A percentile compares a stretch with the other conserved stretches of the same genome.
These are phyloP conservation scores for Empis stercorea DNA, from an alignment of 2,888 invertebrate genomes.

Conservation along the genomic window DNA sequence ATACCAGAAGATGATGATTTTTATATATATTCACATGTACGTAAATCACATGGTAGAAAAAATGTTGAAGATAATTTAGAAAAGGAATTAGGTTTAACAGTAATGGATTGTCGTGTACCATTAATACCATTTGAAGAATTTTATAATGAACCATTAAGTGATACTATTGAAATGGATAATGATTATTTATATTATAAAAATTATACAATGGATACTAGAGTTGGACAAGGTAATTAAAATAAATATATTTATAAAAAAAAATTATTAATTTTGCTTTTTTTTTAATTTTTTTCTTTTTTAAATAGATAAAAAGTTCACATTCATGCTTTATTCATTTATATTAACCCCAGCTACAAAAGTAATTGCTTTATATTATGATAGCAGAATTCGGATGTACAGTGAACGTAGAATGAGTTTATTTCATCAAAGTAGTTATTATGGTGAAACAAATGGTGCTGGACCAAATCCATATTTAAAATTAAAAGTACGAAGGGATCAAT, in stretches of 20 bases:
- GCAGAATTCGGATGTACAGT: constrained; percentile 87
- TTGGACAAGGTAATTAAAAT: constrained; percentile 16
- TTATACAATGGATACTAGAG: constrained; percentile 30
- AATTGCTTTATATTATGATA: constrained; percentile 84
- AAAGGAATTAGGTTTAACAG: constrained; percentile 50
- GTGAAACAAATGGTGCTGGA: constrained; percentile 69
- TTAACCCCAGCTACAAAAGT: constrained; percentile 86
- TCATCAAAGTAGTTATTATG: constrained; percentile 58
- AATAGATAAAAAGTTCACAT: constrained; percentile 61
- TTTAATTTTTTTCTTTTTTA: constrained; percentile 5
- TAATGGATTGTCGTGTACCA: constrained; percentile 64
- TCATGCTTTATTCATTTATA: constrained; percentile 82
- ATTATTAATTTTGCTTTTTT: constrained; percentile 3
- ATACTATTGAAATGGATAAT: constrained; percentile 84
- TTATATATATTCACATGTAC: constrained; percentile 27
- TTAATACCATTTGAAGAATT: constrained; percentile 78
- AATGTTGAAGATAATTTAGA: constrained; percentile 41
- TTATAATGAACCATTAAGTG: constrained; percentile 87
- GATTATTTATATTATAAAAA: constrained; percentile 85
- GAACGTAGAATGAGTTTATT: constrained; percentile 77
- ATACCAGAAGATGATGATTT: constrained; percentile 27
- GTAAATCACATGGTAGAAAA: constrained; percentile 26
- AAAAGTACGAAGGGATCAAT: constrained; percentile 67
- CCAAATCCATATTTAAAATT: constrained; percentile 74
- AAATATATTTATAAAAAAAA: neutral